Evolutionary conservation across 2,113 vertebrate genomes (phyloP), one percentile per base, ranked within the genome.

Genomic region (Pseudonaja textilis): DNA sequence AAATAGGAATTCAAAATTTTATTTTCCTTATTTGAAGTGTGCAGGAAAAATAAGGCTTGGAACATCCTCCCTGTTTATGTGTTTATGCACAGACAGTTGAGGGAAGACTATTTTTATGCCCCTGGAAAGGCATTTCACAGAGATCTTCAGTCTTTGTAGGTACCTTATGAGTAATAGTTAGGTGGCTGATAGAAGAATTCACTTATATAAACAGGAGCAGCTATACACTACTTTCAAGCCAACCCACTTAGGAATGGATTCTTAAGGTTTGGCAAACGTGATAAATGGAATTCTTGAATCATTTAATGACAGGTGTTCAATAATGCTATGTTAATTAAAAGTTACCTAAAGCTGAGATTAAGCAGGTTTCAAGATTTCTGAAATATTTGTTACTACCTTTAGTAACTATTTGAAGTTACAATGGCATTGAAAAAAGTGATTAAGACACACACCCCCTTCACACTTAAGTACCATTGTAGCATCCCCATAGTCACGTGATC

Each of bases 21-120:
- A 89, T 89, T 91, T 93, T 87, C 88, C 86, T 42, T 93, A 45
- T 86, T 85, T 93, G 56, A 90, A 85, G 20, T 86, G 56, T 59
- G 29, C 54, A 88, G 52, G 50, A 64, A 86, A 39, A 39, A 23
- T 3, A 64, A 69, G 1, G 45, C 18, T 90, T 69, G 52, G 54
- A 55, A 55, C 88, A 56, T 25, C 61, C 39, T 50, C 56, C 45
- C 47, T 89, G 7, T 47, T 39, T 47, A 55, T 85, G 85, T 64
- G 22, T 34, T 93, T 69, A 47, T 87, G 56, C 55, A 86, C 16
- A 42, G 45, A 87, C 56, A 64, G 10, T 81, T 74, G 12, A 85
- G 45, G n/a, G 74, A 12, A 47, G n/a, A 50, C 52, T 57, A 47
- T 89, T 92, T 89, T 47, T 34, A 18, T 52, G 47, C 47, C 74